A percentile compares a stretch with the other conserved stretches of the same genome.
Conservation (phyloP, 2,797 vertebrate genomes). For the Cirrhinus molitorella region DNA sequence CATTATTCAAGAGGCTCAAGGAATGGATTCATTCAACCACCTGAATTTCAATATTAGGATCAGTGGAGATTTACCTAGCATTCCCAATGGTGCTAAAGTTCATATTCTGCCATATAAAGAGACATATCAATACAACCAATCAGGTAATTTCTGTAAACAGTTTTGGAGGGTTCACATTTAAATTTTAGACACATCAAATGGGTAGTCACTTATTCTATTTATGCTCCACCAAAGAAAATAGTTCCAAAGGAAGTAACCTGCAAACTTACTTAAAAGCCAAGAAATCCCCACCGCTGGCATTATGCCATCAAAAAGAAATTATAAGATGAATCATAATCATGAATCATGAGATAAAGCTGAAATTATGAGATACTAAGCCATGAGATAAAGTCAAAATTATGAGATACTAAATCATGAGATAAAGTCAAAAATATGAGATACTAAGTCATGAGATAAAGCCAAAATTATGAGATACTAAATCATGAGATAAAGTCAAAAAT, state of each 20-base stretch:
- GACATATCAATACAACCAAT: slow-evolving; percentile 89
- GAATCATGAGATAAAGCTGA: too few relatives aligned
- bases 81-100: slow-evolving; percentile 80
- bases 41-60: slow-evolving; percentile 88
- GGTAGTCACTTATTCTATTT: neutral
- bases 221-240: neutral
- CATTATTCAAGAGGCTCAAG: slow-evolving; percentile 89
- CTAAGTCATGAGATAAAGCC: neutral
- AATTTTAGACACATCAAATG: neutral
- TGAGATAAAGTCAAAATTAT: neutral
- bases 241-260: neutral
- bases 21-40: slow-evolving; percentile 92
- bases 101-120: slow-evolving; percentile 89
- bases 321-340: too few relatives aligned
- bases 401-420: neutral
- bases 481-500: neutral
- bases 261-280: neutral
- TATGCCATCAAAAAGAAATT: too few relatives aligned
- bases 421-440: neutral
- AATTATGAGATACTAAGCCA: neutral
- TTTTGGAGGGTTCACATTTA: neutral
- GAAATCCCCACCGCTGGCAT: too few relatives aligned
- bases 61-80: slow-evolving; percentile 85
- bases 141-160: slow-evolving; percentile 21
- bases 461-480: neutral